Conservation (phyloP, 2,797 vertebrate genomes). For the Macrochelys suwanniensis region DNA sequence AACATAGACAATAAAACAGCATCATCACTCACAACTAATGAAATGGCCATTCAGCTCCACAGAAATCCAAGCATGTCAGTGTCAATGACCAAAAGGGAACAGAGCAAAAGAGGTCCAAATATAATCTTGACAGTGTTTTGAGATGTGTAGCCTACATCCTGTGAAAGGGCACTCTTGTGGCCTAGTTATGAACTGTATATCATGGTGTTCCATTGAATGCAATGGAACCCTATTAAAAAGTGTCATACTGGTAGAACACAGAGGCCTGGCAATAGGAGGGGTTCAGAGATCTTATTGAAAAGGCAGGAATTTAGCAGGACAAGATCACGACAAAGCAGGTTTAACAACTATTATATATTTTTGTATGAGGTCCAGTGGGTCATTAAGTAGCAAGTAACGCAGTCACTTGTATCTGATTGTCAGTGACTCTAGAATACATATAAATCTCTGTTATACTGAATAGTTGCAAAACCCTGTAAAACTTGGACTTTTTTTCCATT, state of each 20-base stretch:
- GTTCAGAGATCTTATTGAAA: not conserved
- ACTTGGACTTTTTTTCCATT: slow-evolving; percentile 8
- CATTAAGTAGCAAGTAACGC: slow-evolving; percentile 3
- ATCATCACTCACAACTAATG: not conserved
- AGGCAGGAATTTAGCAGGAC: not conserved
- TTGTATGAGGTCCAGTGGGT: not conserved
- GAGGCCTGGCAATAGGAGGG: not conserved
- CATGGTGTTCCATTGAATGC: not conserved
- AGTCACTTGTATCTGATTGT: slow-evolving; percentile 42
- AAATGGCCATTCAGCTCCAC: not conserved
- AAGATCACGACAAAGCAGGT: not conserved
- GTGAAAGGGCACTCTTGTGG: not conserved
- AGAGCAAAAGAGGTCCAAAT: not conserved
- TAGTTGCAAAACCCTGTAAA: slow-evolving; percentile 29
- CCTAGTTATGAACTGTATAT: not conserved
- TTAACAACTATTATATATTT: not conserved
- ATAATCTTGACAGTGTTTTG: not conserved
- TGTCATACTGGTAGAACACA: not conserved
- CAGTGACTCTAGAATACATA: not conserved
- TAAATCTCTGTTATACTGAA: slow-evolving; percentile 11
- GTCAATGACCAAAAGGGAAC: not conserved
- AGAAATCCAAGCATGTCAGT: accelerated
- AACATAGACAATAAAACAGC: slow-evolving; percentile 5
- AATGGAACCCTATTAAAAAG: not conserved
- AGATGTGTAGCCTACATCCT: accelerated